Evolutionary conservation across 2,797 vertebrate species (phyloP).

Genomic region (Natrix natrix): DNA sequence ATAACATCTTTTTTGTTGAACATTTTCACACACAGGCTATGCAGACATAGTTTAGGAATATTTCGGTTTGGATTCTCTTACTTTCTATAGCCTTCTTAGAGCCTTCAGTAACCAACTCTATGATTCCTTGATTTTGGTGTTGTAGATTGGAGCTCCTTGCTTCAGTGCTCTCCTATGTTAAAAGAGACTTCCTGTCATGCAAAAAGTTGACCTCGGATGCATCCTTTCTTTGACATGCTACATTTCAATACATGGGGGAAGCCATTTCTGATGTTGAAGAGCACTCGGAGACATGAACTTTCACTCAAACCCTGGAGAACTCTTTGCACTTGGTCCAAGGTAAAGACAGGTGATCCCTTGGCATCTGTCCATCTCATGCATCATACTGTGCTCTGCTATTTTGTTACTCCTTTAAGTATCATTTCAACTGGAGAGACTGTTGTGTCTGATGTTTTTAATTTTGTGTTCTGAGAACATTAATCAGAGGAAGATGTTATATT

Average conservation of each 20-base stretch:
- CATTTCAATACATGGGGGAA: not conserved
- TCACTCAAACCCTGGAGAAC: not conserved
- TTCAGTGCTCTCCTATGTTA: not conserved
- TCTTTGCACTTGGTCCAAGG: not conserved
- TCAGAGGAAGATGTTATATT: conserved; percentile 9
- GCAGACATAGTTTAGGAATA: not conserved
- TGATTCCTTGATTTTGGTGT: not conserved
- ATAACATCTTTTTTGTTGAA: not conserved
- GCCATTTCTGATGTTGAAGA: not conserved
- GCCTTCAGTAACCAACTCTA: not conserved
- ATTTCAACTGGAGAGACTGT: conserved; percentile 8
- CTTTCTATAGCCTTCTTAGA: not conserved
- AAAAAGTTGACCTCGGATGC: not conserved
- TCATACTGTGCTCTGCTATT: not conserved
- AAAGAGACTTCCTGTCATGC: not conserved
- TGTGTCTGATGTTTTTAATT: conserved; percentile 11
- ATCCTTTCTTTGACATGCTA: not conserved
- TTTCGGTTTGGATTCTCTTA: not conserved
- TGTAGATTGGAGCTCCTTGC: not conserved
- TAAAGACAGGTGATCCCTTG: not conserved
- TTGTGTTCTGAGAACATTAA: not conserved
- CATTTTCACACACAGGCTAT: not conserved
- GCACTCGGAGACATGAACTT: not conserved
- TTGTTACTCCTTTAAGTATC: not conserved
- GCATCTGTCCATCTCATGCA: not conserved